Evolutionary conservation across 2,797 vertebrate species (phyloP).

Genomic region (Pelochelys cantorii): DNA sequence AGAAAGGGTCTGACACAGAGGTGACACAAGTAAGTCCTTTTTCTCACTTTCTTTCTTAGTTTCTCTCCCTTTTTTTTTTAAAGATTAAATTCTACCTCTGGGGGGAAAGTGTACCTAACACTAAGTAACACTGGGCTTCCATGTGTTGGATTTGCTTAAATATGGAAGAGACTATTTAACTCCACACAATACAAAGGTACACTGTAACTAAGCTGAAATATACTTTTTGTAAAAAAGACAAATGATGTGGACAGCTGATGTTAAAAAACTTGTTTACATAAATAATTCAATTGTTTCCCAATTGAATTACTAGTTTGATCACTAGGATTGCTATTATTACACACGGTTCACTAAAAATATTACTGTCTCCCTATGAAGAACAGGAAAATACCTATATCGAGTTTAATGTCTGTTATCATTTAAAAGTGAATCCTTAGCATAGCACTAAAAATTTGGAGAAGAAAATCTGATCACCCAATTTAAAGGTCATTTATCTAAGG

Average conservation of each 20-base stretch:
- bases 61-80: background rate
- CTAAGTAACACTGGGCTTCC: background rate
- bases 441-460: background rate
- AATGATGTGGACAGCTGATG: background rate
- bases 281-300: slow-evolving; percentile 29
- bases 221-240: background rate
- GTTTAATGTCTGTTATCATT: background rate
- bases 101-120: background rate
- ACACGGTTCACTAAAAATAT: background rate
- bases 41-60: background rate
- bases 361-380: accelerated
- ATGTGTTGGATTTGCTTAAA: accelerated
- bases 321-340: background rate
- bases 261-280: background rate
- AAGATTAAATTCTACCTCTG: background rate
- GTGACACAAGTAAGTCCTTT: slow-evolving; percentile 63
- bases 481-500: slow-evolving; percentile 17
- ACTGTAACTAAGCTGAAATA: background rate
- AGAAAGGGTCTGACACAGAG: slow-evolving; percentile 11
- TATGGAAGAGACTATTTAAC: background rate
- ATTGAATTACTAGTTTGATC: background rate
- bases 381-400: background rate
- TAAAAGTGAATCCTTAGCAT: background rate
- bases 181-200: background rate
- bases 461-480: background rate